Percentiles rank a stretch among this genome's conserved stretches.
Conservation (phyloP, 2,113 vertebrate genomes). For the Madoqua kirkii region DNA sequence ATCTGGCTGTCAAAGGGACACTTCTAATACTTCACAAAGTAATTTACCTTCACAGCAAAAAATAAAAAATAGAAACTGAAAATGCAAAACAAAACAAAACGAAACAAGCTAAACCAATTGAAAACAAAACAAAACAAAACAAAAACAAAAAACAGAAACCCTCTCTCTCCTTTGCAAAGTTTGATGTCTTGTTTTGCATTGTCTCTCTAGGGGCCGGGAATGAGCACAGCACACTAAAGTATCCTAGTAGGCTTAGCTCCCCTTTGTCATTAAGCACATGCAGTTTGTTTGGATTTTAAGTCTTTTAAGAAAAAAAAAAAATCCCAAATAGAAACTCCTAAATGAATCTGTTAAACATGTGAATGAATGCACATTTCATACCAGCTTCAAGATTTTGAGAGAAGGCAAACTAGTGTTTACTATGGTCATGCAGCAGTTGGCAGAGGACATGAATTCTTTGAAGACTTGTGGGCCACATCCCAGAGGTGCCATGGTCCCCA, state of each 20-base stretch:
- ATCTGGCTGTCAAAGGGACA: slow-evolving; percentile 78
- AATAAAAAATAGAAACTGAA: slow-evolving; percentile 23
- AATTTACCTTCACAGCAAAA: slow-evolving; percentile 73
- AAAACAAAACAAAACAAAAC: background rate
- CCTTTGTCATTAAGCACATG: slow-evolving; percentile 57
- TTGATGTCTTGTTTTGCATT: background rate
- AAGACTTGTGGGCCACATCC: background rate
- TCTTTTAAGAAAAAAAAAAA: slow-evolving; percentile 32
- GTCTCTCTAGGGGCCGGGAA: background rate
- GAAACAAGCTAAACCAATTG: background rate
- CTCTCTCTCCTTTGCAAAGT: slow-evolving; percentile 7
- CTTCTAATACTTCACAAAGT: slow-evolving; percentile 73
- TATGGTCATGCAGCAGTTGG: background rate
- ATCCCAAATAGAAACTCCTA: background rate
- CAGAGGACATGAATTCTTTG: background rate
- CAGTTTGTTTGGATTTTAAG: slow-evolving; percentile 62
- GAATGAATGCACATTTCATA: slow-evolving; percentile 20
- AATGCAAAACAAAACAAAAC: slow-evolving; percentile 30
- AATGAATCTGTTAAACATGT: slow-evolving; percentile 41
- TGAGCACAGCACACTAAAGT: slow-evolving; percentile 29
- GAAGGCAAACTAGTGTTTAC: background rate
- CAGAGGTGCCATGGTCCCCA: background rate
- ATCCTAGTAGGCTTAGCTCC: slow-evolving; percentile 18
- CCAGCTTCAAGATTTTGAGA: background rate
- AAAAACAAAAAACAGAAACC: background rate